Conservation (phyloP, 2,113 vertebrate species). For the Atractosteus spatula region DNA sequence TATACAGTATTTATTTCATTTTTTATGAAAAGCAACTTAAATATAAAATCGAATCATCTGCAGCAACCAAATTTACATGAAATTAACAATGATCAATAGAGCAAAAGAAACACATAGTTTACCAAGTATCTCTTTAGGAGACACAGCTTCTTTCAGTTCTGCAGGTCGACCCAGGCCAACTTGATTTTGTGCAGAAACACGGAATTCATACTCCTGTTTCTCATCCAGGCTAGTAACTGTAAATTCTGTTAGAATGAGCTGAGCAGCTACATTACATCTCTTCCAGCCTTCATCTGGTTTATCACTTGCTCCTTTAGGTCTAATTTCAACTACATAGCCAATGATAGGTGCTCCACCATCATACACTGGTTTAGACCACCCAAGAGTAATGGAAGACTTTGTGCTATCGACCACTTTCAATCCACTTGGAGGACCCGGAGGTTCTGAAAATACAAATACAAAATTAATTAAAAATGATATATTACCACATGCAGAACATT, state of each 20-base stretch:
- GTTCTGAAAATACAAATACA: constrained; percentile 65
- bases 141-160: constrained; percentile 81
- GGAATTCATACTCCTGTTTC: constrained; percentile 87
- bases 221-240: constrained; percentile 84
- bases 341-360: constrained; percentile 92
- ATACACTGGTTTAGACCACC: constrained; percentile 88
- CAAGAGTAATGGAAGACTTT: constrained; percentile 79
- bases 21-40: background rate
- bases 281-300: constrained; percentile 91
- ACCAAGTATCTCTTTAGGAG: constrained; percentile 93
- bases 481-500: background rate
- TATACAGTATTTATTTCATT: background rate
- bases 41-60: background rate
- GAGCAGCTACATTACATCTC: constrained; percentile 89
- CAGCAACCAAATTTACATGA: background rate
- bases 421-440: constrained; percentile 88
- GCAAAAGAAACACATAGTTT: constrained; percentile 35
- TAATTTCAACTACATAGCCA: constrained; percentile 92
- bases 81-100: background rate
- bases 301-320: constrained; percentile 69
- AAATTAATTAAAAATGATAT: background rate
- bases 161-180: constrained; percentile 91
- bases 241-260: constrained; percentile 85
- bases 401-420: constrained; percentile 90
- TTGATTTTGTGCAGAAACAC: constrained; percentile 95